phyloP scores from a whole-genome alignment of 35 echinoderm and acorn worm species.

The Chiridota heheva region DNA sequence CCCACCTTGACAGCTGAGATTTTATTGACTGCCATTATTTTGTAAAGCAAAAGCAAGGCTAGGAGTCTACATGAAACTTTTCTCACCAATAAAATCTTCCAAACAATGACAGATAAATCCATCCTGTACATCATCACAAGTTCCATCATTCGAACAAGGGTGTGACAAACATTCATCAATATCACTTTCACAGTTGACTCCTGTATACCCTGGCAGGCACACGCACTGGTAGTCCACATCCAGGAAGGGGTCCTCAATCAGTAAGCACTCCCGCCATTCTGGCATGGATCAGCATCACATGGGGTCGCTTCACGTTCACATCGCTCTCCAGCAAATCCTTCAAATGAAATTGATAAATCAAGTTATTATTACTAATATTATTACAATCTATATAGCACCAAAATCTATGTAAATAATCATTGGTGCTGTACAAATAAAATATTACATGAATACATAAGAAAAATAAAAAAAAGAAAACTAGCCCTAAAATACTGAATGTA shows the following conservation, averaged over 20 bases:
- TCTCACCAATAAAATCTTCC: conserved; percentile 51
- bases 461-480: too few relatives aligned
- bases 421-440: too few relatives aligned
- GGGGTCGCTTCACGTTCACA: conserved; percentile 64
- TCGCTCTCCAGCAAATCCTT: conserved; percentile 57
- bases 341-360: too few relatives aligned
- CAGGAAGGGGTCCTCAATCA: conserved; percentile 42
- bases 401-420: too few relatives aligned
- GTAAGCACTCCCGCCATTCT: conserved; percentile 58
- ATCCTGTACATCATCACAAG: conserved; percentile 22
- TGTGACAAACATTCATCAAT: conserved; percentile 37
- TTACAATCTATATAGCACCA: too few relatives aligned
- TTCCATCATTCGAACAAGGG: conserved; percentile 54
- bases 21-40: too few relatives aligned
- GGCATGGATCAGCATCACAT: conserved; percentile 65
- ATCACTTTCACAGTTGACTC: conserved; percentile 46
- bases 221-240: conserved; percentile 56
- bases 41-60: too few relatives aligned
- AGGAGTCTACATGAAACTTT: too few relatives aligned
- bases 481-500: too few relatives aligned
- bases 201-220: conserved; percentile 54
- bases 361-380: too few relatives aligned
- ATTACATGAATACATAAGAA: too few relatives aligned
- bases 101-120: conserved; percentile 42
- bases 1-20: too few relatives aligned